phyloP scores from a whole-genome alignment of 1,140 invertebrate species.

The Drosophila arizonae region DNA sequence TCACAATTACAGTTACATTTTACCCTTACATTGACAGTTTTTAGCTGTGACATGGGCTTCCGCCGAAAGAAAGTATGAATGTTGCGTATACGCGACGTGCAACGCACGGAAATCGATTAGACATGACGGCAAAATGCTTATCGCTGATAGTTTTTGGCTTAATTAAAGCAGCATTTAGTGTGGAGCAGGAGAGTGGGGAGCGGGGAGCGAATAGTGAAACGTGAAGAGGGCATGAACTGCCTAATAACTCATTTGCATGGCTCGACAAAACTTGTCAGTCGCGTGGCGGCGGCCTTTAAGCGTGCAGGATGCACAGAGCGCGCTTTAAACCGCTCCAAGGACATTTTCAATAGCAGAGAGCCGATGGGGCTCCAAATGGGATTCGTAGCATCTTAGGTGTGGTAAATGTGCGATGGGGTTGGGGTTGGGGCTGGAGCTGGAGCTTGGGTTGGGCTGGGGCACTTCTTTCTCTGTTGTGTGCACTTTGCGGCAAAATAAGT shows the following conservation, averaged over 20 bases:
- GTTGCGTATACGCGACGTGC: slow-evolving; percentile 43
- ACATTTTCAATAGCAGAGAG: background rate
- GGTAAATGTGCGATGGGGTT: background rate
- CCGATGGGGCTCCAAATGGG: background rate
- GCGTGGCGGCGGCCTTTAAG: slow-evolving; percentile 14
- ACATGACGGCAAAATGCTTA: slow-evolving; percentile 57
- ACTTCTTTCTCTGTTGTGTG: slow-evolving; percentile 29
- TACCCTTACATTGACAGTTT: background rate
- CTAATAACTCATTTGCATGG: slow-evolving; percentile 70
- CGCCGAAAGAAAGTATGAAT: slow-evolving; percentile 8
- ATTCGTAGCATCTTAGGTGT: background rate
- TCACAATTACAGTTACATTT: slow-evolving; percentile 19
- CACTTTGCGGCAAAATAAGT: slow-evolving; percentile 70
- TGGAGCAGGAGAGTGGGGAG: background rate
- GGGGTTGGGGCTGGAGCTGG: background rate
- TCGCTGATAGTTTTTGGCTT: slow-evolving; percentile 65
- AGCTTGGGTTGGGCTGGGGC: too few species aligned
- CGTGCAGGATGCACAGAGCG: slow-evolving; percentile 2
- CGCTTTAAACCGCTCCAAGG: slow-evolving; percentile 24
- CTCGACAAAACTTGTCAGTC: slow-evolving; percentile 18
- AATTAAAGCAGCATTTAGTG: slow-evolving; percentile 46
- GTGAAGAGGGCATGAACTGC: background rate
- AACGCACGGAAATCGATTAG: slow-evolving; percentile 70
- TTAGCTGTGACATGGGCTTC: background rate
- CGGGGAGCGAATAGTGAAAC: background rate